A percentile compares a stretch with the other conserved stretches of the same genome.
phyloP scores from a whole-genome alignment of 2,113 vertebrate genomes.

The Psittacula cyanocephala region DNA sequence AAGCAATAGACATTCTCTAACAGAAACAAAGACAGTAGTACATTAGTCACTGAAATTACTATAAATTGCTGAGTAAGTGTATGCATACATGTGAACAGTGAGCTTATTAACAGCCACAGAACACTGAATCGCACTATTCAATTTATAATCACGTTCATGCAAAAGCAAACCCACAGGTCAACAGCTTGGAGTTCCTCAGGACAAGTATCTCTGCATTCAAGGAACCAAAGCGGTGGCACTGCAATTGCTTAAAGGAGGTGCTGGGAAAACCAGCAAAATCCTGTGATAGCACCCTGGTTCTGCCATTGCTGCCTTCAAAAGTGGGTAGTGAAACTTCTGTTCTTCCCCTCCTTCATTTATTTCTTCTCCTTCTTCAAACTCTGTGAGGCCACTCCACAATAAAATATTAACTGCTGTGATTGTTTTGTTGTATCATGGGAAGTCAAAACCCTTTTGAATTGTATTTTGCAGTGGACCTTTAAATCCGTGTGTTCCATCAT shows the following conservation, averaged over 20 bases:
- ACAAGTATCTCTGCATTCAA: background rate
- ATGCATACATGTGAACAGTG: accelerated
- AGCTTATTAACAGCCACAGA: background rate
- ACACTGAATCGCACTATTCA: background rate
- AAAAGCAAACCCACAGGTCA: background rate
- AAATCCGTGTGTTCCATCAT: constrained; percentile 20
- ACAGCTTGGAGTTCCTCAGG: background rate
- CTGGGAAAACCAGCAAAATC: background rate
- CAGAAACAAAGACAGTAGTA: background rate
- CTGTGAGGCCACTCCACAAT: background rate
- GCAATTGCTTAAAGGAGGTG: background rate
- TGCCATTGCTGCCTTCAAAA: background rate
- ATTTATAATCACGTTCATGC: background rate
- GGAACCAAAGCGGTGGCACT: background rate
- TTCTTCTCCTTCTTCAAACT: background rate
- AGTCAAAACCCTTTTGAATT: constrained; percentile 36
- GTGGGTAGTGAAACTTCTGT: background rate
- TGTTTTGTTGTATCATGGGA: constrained; percentile 39
- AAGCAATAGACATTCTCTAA: background rate
- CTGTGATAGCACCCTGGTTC: background rate
- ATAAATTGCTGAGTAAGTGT: background rate
- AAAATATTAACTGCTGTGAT: constrained; percentile 5
- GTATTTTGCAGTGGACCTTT: constrained; percentile 38
- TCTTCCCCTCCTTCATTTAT: background rate
- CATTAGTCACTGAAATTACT: background rate